Evolutionary conservation across 1,140 invertebrate species (phyloP).

Genomic region (Hirudo medicinalis): DNA sequence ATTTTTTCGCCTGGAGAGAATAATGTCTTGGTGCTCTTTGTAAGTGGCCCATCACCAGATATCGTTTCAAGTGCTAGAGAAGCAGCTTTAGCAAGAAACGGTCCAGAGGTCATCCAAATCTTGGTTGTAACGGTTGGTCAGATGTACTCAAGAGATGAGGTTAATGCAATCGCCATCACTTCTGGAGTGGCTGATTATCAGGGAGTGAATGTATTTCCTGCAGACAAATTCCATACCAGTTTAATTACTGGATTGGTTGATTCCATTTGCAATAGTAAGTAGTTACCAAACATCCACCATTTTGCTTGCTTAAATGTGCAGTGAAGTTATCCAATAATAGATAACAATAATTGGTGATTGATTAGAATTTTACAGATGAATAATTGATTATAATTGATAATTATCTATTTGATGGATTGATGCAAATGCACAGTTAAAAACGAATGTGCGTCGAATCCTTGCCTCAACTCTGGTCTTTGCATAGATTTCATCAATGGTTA

Average conservation of each 20-base stretch:
- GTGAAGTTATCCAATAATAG: no score
- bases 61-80: background rate
- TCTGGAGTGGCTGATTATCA: background rate
- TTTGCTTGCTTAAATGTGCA: background rate
- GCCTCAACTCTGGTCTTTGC: conserved; percentile 24
- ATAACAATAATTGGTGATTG: no score
- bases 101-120: background rate
- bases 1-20: background rate
- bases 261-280: background rate
- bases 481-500: conserved; percentile 22
- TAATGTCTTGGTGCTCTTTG: background rate
- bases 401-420: no score
- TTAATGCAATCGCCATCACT: background rate
- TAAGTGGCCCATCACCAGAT: background rate
- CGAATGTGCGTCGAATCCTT: conserved; percentile 13
- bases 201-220: background rate
- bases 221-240: background rate
- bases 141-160: background rate
- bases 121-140: background rate
- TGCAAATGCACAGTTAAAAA: background rate
- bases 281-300: background rate
- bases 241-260: background rate
- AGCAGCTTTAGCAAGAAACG: background rate
- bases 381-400: no score
- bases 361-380: no score